phyloP scores from a whole-genome alignment of 2,797 vertebrate species.

The Chiroxiphia lanceolata region DNA sequence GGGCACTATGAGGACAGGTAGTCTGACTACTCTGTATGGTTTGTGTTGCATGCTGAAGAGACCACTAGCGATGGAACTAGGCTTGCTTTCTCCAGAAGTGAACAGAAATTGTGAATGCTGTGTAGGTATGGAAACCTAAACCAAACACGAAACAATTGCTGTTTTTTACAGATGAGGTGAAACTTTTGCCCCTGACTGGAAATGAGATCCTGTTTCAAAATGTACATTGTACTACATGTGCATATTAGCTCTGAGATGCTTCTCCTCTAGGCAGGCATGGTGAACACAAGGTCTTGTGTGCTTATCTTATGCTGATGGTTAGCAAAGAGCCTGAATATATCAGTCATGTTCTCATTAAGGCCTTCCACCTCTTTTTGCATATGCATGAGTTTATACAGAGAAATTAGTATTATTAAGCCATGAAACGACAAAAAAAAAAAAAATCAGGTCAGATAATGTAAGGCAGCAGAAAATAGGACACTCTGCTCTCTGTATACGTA shows the following conservation, averaged over 20 bases:
- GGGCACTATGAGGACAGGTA: neutral
- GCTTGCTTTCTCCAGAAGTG: neutral
- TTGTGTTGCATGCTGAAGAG: neutral
- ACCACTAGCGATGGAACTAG: neutral
- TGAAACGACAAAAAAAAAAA: neutral
- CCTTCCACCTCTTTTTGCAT: neutral
- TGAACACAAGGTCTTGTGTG: neutral
- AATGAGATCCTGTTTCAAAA: neutral
- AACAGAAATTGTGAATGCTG: neutral
- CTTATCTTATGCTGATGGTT: neutral
- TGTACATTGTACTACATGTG: neutral
- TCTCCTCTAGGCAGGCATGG: neutral
- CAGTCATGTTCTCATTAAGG: neutral
- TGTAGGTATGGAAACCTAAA: neutral
- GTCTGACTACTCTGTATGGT: neutral
- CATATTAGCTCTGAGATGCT: rapidly evolving
- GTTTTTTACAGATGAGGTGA: neutral
- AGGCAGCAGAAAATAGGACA: neutral
- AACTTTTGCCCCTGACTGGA: neutral
- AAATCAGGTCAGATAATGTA: neutral
- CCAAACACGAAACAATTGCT: neutral
- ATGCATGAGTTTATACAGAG: neutral
- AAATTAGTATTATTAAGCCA: neutral
- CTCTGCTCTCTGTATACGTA: neutral
- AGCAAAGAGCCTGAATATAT: neutral